A percentile compares a stretch with the other conserved stretches of the same genome.
Evolutionary conservation across 2,797 vertebrate genomes (phyloP).

Genomic region (Podarcis siculus): DNA sequence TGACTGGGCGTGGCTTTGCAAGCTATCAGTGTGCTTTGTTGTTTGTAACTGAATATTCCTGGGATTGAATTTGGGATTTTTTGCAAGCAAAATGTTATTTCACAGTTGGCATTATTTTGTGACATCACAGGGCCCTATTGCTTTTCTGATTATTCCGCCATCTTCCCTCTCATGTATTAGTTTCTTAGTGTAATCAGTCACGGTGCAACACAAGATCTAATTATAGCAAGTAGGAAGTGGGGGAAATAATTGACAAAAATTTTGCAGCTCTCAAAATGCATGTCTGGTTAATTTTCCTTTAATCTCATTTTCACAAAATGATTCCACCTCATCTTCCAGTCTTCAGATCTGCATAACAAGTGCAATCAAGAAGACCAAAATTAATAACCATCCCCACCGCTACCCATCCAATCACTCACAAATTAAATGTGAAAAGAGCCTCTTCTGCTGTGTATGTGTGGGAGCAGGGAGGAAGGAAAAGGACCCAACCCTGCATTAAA

Average conservation of each 20-base stretch:
- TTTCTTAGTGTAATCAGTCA: slow-evolving; percentile 28
- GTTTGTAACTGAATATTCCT: neutral
- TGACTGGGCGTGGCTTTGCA: neutral
- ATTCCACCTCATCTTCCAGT: slow-evolving; percentile 56
- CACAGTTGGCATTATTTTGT: neutral
- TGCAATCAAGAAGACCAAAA: slow-evolving; percentile 69
- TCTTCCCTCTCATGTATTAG: slow-evolving; percentile 1
- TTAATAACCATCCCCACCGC: slow-evolving; percentile 63
- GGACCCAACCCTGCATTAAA: neutral
- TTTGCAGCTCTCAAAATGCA: slow-evolving; percentile 53
- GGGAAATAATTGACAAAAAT: slow-evolving; percentile 43
- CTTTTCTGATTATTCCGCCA: slow-evolving; percentile 6
- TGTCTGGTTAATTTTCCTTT: slow-evolving; percentile 59
- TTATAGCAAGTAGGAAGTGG: slow-evolving; percentile 46
- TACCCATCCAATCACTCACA: slow-evolving; percentile 61
- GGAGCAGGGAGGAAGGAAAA: neutral
- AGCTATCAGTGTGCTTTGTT: neutral
- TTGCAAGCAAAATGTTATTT: neutral
- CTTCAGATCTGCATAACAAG: slow-evolving; percentile 57
- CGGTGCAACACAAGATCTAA: slow-evolving; percentile 25
- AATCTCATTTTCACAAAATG: slow-evolving; percentile 66
- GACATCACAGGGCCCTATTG: neutral
- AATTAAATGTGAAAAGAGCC: slow-evolving; percentile 44
- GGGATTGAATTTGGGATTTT: neutral
- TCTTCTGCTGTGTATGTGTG: slow-evolving; percentile 9